Evolutionary conservation across 2,113 vertebrate species (phyloP), one percentile per base, ranked within the genome.

Genomic region (Nycticebus coucang): DNA sequence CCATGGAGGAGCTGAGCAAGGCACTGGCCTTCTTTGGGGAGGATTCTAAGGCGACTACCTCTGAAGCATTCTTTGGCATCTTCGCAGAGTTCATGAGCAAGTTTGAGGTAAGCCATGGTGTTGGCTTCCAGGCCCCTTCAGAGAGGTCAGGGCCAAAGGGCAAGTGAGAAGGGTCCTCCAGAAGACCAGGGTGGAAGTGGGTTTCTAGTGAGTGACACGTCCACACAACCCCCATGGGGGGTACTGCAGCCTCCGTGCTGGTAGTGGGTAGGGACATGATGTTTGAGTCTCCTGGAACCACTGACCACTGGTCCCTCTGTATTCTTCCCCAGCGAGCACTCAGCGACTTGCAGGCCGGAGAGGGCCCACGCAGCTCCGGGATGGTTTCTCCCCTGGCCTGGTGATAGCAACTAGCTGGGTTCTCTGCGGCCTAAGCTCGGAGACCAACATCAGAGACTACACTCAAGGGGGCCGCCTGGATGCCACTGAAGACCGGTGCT

Each of bases 61-160:
- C 99, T 0, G 99, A 99, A 97, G 97, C 98, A 41, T 99, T 99
- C 98, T 99, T 99, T 7, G 99, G 99, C 97, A 99, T 99, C 97
- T 99, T 99, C 69, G 98, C 99, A 3, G 99, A 99, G 37, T 99
- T 99, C 97, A 99, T 99, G 72, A 99, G 99, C 97, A 99, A 99
- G 98, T 99, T 99, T 95, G 99, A 99, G 99, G 99, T 99, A 97
- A 99, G 99, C 5, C 19, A 0, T 0, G 1, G 66, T 26, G 33
- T 69, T 93, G 71, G 21, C 28, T 6, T 7, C 24, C 68, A n/a
- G 68, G 19, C 10, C 30, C 14, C 24, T 22, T 21, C 57, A 53
- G 75, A 57, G 93, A 81, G 15, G 30, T 81, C 5, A 30, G 53
- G n/a, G 3, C 18, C 55, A 17, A 6, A 78, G 50, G 30, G 26